Base-by-base conservation (phyloP, 2,888 invertebrate genomes). In the Caenorhabditis becei region DNA sequence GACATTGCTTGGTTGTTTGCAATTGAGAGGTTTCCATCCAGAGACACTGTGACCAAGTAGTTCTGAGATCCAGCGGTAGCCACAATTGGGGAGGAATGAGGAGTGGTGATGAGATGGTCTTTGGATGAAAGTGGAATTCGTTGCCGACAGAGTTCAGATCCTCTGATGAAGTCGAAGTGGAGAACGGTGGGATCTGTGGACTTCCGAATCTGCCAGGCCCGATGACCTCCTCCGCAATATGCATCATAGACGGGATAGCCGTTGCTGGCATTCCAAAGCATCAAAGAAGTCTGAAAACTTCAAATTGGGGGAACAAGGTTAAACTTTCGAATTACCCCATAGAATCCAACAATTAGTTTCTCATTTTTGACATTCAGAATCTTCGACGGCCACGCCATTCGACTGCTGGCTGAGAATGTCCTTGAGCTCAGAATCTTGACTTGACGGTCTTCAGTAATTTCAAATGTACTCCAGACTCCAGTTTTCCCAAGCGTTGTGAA, bases 191-290 rank as follows among this genome's bases (percentile, higher is more conserved):
- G 16, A 4, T 24, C 26, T 0, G 32, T 49, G 10, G 28, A 24
- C 0, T 32, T 24, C 11, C 47, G 28, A 1, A 74, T 37, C 23
- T 71, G 54, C 80, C 80, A 80, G 2, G 37, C 58, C 0, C 80
- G 65, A 51, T 80, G 70, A 0, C 80, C 80, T 4, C 80, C 80
- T 3, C 80, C 80, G 61, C 80, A 80, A 8, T 65, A 77, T 2
- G 41, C 10, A 14, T 80, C 80, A 41, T 20, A 56, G 0, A 66
- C 18, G 7, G 80, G 67, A 10, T 63, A 28, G 0, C 65, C 65
- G 3, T 35, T 70, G 8, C 56, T 62, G 1, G 77, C 23, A 28
- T 80, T 72, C 65, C 66, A 77, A 14, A 80, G 56, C 4, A 71
- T 59, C 23, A 80, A 10, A 0, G 70, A 70, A 1, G 80, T 80